Conservation (phyloP, 2,888 invertebrate species). For the Macropis europaea region DNA sequence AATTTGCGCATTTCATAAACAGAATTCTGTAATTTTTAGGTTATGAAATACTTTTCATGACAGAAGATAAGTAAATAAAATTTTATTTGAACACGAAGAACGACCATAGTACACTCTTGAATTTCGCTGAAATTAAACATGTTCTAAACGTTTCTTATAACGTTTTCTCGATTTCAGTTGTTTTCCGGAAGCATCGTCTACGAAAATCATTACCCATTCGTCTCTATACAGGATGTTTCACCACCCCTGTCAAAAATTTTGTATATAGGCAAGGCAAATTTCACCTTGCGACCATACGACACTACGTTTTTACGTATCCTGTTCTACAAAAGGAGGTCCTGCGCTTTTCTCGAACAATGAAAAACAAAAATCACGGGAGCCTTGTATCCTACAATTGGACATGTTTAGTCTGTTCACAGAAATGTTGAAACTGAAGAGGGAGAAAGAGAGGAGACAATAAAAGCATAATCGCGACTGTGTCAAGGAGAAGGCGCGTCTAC, state of each 20-base stretch:
- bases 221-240: too few relatives aligned
- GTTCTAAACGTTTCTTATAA: too few relatives aligned
- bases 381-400: neutral
- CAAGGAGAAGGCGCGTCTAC: conserved; percentile 73
- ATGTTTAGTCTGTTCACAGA: neutral
- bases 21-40: too few relatives aligned
- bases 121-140: too few relatives aligned
- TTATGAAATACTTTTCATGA: too few relatives aligned
- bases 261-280: conserved; percentile 31
- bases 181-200: conserved; percentile 20
- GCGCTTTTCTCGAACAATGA: neutral
- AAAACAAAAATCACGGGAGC: neutral
- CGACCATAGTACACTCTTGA: too few relatives aligned
- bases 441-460: conserved; percentile 32
- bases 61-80: too few relatives aligned
- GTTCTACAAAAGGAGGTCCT: neutral
- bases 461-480: conserved; percentile 65
- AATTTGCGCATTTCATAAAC: too few relatives aligned
- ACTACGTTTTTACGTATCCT: neutral
- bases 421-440: neutral
- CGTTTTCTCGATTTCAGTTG: conserved; percentile 10
- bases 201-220: conserved; percentile 12
- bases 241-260: too few relatives aligned
- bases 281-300: conserved; percentile 51
- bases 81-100: too few relatives aligned